Conservation (phyloP, 2,888 invertebrate genomes). For the Syritta pipiens region DNA sequence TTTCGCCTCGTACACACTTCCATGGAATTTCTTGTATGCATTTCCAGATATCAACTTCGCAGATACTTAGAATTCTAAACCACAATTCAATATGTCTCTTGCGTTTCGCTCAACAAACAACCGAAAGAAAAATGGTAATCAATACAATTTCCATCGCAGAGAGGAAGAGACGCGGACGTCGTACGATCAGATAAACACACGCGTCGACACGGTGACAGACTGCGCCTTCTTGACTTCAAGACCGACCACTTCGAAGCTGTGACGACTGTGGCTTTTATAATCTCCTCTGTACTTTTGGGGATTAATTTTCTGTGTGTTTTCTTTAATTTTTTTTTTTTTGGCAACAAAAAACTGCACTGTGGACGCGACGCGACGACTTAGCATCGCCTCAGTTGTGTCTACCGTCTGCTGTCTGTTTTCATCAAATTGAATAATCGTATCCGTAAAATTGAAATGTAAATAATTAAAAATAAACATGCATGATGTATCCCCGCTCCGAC, state of each 20-base stretch:
- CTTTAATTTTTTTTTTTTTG: no score
- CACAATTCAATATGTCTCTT: not conserved
- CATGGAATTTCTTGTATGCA: not conserved
- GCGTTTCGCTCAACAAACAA: conserved; percentile 4
- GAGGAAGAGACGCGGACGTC: no score
- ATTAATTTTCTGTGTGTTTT: no score
- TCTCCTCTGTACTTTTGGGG: conserved; percentile 23
- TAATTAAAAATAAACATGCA: conserved; percentile 43
- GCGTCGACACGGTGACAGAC: no score
- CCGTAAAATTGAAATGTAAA: conserved; percentile 45
- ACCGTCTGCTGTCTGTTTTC: not conserved
- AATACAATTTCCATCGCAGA: conserved; percentile 3
- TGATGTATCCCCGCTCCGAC: not conserved
- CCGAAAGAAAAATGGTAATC: conserved; percentile 15
- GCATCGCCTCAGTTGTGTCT: not conserved
- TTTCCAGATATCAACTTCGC: conserved; percentile 2
- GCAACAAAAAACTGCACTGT: conserved; percentile 52
- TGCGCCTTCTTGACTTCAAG: no score
- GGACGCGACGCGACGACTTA: not conserved
- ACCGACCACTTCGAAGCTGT: conserved; percentile 46
- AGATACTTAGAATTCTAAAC: conserved; percentile 12
- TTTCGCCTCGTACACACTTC: no score
- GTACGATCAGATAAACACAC: conserved; percentile 30
- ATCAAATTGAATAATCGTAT: conserved; percentile 36
- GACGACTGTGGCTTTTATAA: conserved; percentile 26